Evolutionary conservation across 2,888 invertebrate species (phyloP).

Genomic region (Gryllus longicercus): DNA sequence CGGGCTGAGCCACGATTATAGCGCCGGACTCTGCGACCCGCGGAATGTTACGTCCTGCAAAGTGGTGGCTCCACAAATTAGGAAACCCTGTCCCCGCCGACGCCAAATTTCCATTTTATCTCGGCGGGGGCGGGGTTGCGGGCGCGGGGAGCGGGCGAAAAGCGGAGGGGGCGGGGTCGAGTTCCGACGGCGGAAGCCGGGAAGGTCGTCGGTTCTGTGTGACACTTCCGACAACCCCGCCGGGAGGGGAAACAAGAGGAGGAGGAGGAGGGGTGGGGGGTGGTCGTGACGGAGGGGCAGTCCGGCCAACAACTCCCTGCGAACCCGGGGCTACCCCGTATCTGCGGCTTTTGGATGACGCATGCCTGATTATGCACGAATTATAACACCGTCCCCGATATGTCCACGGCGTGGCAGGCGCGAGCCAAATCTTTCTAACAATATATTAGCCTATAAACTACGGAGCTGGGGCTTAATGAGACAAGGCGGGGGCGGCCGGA

Average conservation of each 20-base stretch:
- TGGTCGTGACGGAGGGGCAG: no score
- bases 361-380: slow-evolving; percentile 8
- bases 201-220: background rate
- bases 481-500: background rate
- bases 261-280: no score
- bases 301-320: no score
- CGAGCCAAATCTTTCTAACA: background rate
- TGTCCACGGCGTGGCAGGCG: background rate
- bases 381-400: slow-evolving; percentile 1
- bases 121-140: background rate
- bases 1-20: background rate
- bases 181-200: background rate
- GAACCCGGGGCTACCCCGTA: background rate
- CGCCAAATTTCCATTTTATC: background rate
- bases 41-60: background rate
- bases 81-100: background rate
- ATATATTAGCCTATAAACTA: slow-evolving; percentile 5
- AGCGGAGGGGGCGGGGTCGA: background rate
- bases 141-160: background rate
- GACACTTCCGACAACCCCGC: background rate
- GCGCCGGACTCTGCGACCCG: background rate
- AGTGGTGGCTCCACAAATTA: slow-evolving; percentile 11
- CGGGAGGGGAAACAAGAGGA: background rate
- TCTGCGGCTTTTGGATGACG: slow-evolving; percentile 1
- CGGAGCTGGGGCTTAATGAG: background rate